Percentiles rank a stretch among this genome's conserved stretches.
Conservation (phyloP, 1,140 invertebrate genomes). For the Steinernema feltiae region DNA sequence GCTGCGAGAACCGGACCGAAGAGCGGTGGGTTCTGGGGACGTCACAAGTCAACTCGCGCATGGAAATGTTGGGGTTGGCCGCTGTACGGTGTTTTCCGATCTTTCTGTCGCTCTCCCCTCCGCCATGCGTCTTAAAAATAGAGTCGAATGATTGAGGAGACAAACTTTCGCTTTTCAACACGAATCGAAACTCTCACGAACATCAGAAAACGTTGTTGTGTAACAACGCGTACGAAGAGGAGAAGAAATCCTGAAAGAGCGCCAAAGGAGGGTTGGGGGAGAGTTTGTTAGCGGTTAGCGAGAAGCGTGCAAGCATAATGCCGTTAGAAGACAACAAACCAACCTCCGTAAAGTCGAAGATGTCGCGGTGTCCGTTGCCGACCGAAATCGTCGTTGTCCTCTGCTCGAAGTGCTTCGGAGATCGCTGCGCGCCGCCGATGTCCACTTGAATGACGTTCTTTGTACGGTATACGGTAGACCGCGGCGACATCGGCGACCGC, state of each 20-base stretch:
- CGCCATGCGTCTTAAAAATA: too few relatives aligned
- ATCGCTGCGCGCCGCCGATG: background rate
- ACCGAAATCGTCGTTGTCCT: background rate
- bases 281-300: background rate
- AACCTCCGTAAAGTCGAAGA: background rate
- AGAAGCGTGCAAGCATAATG: background rate
- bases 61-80: too few relatives aligned
- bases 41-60: too few relatives aligned
- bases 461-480: slow-evolving; percentile 41
- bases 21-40: too few relatives aligned
- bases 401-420: background rate
- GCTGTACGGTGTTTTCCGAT: too few relatives aligned
- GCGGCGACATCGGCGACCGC: slow-evolving; percentile 34
- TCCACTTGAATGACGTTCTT: slow-evolving; percentile 42
- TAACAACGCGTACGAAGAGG: too few relatives aligned
- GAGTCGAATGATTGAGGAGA: background rate
- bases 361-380: background rate
- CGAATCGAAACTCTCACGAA: too few relatives aligned
- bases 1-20: too few relatives aligned
- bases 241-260: background rate
- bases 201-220: too few relatives aligned
- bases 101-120: too few relatives aligned
- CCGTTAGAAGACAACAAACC: background rate
- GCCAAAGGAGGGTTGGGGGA: too few relatives aligned
- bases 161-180: background rate